Base-by-base conservation (phyloP, 2,888 invertebrate genomes). In the Acanthosoma haemorrhoidale region DNA sequence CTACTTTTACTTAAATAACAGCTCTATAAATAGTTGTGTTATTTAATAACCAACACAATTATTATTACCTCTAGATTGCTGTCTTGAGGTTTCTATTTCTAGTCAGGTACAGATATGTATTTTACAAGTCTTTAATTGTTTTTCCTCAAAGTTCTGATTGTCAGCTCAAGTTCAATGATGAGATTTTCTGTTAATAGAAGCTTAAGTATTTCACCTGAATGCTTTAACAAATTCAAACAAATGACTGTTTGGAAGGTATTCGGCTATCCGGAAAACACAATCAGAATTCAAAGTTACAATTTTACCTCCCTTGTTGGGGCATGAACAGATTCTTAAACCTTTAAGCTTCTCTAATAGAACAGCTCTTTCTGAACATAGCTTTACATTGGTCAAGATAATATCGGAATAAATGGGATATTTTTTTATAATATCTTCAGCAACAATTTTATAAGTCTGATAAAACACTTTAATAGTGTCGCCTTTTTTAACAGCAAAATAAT, bases 361-460 rank as follows among this genome's bases (percentile, higher is more conserved):
- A 51, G 51, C 51, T 51, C 51, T 51, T 4, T 51, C 51, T n/a
- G 51, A 51, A 25, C 51, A 51, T 13, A 51, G 51, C 29, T 51
- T 51, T 2, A 51, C 6, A 51, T 51, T 51, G 6, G 51, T 4
- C 25, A 51, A 6, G 21, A 51, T 51, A 2, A 51, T 51, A 5
- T 51, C 51, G 29, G 29, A 51, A 29, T 51, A 51, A 51, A 51
- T 51, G 29, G 51, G 51, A n/a, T 51, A 51, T 51, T 51, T 21
- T 3, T 21, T n/a, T n/a, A 13, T 25, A 51, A 51, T 51, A 25
- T 51, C 51, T 25, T 51, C 51, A 25, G 51, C 25, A 51, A 51
- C 11, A n/a, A 51, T 51, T 29, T 51, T 51, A 51, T 51, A 6
- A 2, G 4, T n/a, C 13, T 16, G 1, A 51, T 51, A 51, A 51